Conservation (phyloP, 2,797 vertebrate genomes). For the Euthynnus affinis region DNA sequence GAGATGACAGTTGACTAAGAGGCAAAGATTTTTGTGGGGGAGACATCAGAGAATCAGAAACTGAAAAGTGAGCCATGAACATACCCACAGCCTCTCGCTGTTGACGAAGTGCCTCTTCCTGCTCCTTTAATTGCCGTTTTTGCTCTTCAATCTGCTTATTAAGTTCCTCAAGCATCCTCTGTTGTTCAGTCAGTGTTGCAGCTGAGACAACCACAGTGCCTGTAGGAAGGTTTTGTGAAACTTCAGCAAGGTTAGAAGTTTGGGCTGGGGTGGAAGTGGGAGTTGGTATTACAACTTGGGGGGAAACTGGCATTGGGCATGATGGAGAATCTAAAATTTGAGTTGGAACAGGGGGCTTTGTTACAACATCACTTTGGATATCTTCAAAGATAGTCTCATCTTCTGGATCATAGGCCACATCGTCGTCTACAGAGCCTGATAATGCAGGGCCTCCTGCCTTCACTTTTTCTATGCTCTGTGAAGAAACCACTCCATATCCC, state of each 20-base stretch:
- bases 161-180: constrained; percentile 96
- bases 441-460: constrained; percentile 66
- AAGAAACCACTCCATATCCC: constrained; percentile 74
- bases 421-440: constrained; percentile 84
- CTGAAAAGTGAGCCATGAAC: constrained; percentile 98
- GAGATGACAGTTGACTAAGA: constrained; percentile 80
- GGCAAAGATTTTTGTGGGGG: constrained; percentile 88
- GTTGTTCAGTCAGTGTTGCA: constrained; percentile 92
- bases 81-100: constrained; percentile 96
- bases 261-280: constrained; percentile 28
- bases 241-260: constrained; percentile 38
- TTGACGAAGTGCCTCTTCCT: constrained; percentile 94
- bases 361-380: constrained; percentile 85
- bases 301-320: constrained; percentile 38
- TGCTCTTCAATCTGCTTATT: constrained; percentile 98
- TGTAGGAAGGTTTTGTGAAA: constrained; percentile 58
- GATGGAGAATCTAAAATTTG: constrained; percentile 44
- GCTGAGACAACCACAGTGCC: constrained; percentile 76
- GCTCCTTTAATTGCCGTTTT: constrained; percentile 94
- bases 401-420: constrained; percentile 96
- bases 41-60: constrained; percentile 94
- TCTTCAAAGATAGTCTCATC: constrained; percentile 96
- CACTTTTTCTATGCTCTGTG: constrained; percentile 62
- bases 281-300: constrained; percentile 24
- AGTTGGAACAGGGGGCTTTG: constrained; percentile 62